Base-by-base conservation (phyloP, 2,797 vertebrate genomes). In the Coilia nasus region DNA sequence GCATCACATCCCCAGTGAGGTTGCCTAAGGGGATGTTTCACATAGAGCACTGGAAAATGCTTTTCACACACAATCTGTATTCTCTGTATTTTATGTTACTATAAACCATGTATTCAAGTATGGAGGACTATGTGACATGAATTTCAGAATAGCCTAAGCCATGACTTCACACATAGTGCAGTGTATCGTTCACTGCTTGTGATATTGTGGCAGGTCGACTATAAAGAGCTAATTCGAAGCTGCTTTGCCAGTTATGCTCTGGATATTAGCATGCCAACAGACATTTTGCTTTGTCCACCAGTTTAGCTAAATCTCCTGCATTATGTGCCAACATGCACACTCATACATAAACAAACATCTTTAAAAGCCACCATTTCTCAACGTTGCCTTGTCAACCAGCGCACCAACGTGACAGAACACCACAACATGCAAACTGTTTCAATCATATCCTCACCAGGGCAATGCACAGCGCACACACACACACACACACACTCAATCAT, bases 301-400 rank as follows among this genome's bases (percentile, higher is more conserved):
- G 35, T 44, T 78, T 19, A 21, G 15, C 71, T 75, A 78, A 44
- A 44, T 78, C 31, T 78, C 71, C 17, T 3, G 35, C 31, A 44
- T 78, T 78, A 78, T 78, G 71, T 78, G 17, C 71, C 41, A 31
- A 78, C 71, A 78, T 9, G 35, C 35, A 78, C 41, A 78, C 71
- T 78, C 71, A 78, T 78, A 78, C 71, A 78, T 78, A 78, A 78
- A 78, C 31, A 78, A 78, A 78, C 23, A 41, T 21, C 6, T 78
- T 44, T 78, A 41, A 78, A 78, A 78, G 19, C 31, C 35, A 7
- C 31, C 71, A 78, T 78, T 78, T 78, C 71, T 78, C 71, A 44
- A 19, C 31, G 6, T 2, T 28, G 28, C 5, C 28, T 12, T 12
- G 4, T 35, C 67, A 14, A 75, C 67, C 14, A 35, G 28, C 15